phyloP scores from a whole-genome alignment of 2,888 invertebrate species.

The Endotricha flammealis region DNA sequence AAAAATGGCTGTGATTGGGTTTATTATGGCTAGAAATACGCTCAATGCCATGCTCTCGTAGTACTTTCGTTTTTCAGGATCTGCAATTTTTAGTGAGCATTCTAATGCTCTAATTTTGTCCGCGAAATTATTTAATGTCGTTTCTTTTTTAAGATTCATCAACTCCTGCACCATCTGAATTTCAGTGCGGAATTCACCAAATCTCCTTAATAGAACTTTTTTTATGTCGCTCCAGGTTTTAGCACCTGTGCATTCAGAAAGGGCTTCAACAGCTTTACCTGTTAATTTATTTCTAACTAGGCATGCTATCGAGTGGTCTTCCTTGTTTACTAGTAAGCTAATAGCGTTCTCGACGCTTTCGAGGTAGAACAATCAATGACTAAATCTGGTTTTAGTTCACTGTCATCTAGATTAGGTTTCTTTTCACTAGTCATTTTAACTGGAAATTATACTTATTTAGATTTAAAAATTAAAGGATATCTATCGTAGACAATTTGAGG shows the following conservation, averaged over 20 bases:
- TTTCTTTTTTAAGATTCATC: neutral
- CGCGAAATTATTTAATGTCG: constrained; percentile 8
- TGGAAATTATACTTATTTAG: neutral
- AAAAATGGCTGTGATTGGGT: constrained; percentile 20
- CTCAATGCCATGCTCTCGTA: constrained; percentile 24
- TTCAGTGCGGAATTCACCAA: neutral
- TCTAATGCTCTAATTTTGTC: constrained; percentile 16
- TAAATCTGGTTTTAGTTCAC: constrained; percentile 6
- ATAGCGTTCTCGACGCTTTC: constrained; percentile 23
- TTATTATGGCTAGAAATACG: constrained; percentile 19
- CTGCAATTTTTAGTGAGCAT: constrained; percentile 1
- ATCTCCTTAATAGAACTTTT: constrained; percentile 10
- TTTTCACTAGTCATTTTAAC: constrained; percentile 14
- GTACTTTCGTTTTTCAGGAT: constrained; percentile 9
- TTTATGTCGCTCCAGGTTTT: constrained; percentile 20
- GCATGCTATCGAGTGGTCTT: constrained; percentile 16
- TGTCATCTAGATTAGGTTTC: constrained; percentile 5
- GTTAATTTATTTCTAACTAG: constrained; percentile 24
- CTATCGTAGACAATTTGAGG: neutral
- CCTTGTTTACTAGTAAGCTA: constrained; percentile 8
- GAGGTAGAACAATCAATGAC: constrained; percentile 16
- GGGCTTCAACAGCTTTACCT: constrained; percentile 18
- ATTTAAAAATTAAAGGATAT: neutral
- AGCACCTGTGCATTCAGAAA: constrained; percentile 11
- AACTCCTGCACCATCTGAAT: neutral